Evolutionary conservation across 1,140 invertebrate species (phyloP), one percentile per base, ranked within the genome.

Genomic region (Homalodisca vitripennis): DNA sequence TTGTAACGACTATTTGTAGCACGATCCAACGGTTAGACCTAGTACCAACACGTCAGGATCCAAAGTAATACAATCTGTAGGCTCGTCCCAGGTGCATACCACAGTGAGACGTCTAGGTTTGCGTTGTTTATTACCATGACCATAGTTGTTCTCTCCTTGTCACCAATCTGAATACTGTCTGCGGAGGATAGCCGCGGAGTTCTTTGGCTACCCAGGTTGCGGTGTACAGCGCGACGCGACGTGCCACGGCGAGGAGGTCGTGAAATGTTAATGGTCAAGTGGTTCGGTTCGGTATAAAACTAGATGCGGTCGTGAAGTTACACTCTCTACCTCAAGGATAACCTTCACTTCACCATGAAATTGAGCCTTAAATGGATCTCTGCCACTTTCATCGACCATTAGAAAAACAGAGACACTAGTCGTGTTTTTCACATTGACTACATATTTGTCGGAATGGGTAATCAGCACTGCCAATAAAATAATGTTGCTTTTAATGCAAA

Each of bases 201-300:
- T n/a, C n/a, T n/a, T n/a, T n/a, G n/a, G n/a, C n/a, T n/a, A n/a
- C n/a, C n/a, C n/a, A n/a, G n/a, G n/a, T n/a, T n/a, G n/a, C n/a
- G n/a, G n/a, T n/a, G n/a, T n/a, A n/a, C n/a, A n/a, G n/a, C n/a
- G n/a, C n/a, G n/a, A n/a, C n/a, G n/a, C n/a, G n/a, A n/a, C n/a
- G n/a, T n/a, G n/a, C n/a, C n/a, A n/a, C 34, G 17, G 34, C 34
- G 27, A 27, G 55, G 55, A 22, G 26, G 55, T 60, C 55, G 55
- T 60, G 55, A 60, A 60, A 60, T 60, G 55, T 60, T 60, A 60
- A 60, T 60, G 55, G 55, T 60, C 55, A 60, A n/a, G 6, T 29
- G 17, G 48, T 22, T 51, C 2, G n/a, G n/a, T n/a, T n/a, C n/a
- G n/a, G n/a, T n/a, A n/a, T 20, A 22, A 51, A 51, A 51, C 48